Percentiles rank a stretch among this genome's conserved stretches.
These are phyloP conservation scores for Amblyraja radiata DNA, from an alignment of 2,797 vertebrate species.

Conservation along the genomic window DNA sequence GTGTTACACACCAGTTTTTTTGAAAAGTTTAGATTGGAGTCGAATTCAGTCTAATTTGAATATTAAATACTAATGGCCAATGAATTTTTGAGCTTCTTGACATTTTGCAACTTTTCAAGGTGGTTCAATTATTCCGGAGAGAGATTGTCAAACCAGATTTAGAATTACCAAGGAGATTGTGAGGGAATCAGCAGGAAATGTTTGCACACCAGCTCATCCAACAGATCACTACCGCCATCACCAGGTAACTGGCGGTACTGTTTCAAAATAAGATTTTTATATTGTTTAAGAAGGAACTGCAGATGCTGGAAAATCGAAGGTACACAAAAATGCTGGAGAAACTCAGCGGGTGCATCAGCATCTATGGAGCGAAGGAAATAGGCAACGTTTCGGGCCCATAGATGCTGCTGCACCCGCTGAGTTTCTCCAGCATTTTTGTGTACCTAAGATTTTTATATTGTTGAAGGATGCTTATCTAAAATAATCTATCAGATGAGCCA, in stretches of 20 bases:
- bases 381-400: too few species aligned
- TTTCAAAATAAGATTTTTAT: not conserved
- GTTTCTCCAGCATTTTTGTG: too few species aligned
- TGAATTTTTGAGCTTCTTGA: not conserved
- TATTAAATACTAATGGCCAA: not conserved
- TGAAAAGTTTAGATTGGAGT: constrained; percentile 6
- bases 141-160: not conserved
- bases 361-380: too few species aligned
- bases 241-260: not conserved
- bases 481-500: too few species aligned
- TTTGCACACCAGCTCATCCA: not conserved
- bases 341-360: too few species aligned
- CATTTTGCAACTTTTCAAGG: not conserved
- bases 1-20: not conserved
- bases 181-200: not conserved
- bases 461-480: not conserved
- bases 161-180: not conserved
- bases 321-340: too few species aligned
- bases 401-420: too few species aligned
- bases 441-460: not conserved
- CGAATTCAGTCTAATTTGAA: not conserved
- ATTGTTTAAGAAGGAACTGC: not conserved
- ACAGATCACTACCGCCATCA: constrained; percentile 15
- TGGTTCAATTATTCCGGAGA: not conserved
- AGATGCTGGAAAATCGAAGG: too few species aligned